Base-by-base conservation (phyloP, 2,113 vertebrate genomes). In the Brachyhypopomus gauderio region DNA sequence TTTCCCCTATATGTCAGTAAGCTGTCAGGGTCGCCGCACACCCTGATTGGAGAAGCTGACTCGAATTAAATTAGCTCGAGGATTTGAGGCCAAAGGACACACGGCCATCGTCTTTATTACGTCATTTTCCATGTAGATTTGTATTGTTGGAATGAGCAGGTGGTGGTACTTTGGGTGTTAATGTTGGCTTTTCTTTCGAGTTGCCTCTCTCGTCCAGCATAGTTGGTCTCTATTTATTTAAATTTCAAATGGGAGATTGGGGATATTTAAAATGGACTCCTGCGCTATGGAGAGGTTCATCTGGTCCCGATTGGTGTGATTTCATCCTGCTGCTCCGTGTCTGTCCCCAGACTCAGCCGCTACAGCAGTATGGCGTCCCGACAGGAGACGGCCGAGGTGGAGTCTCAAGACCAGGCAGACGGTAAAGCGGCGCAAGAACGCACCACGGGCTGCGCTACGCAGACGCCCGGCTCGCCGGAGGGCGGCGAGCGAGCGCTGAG, bases 311-410 rank as follows among this genome's bases (percentile, higher is more conserved):
- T 41, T 41, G 12, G 12, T 52, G 45, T 52, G 9, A 11, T 11
- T 52, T 52, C 2, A 52, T 8, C 5, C 25, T 45, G 58, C 72
- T 83, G 38, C 83, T 60, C 45, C 60, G 60, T 93, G 41, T 88
- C 72, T 85, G 72, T 90, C 17, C 89, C 73, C 90, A 99, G 97
- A 87, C 94, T 92, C 92, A 96, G 94, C 80, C 95, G 93, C 87
- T 95, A 95, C 87, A 95, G 93, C 92, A 98, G 94, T 89, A 98
- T 99, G 97, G 95, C 96, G 88, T 96, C 97, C 90, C 97, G 95
- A 92, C 96, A 96, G 93, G 96, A 98, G 89, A 95, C 84, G 36
- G 64, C 95, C 2, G 96, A 98, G 88, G 95, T 96, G 0, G 96
- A 97, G 86, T 93, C 94, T 0, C 97, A 96, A 90, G 96, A 97